Conservation (phyloP, 2,797 vertebrate species). For the Clarias fuscus region DNA sequence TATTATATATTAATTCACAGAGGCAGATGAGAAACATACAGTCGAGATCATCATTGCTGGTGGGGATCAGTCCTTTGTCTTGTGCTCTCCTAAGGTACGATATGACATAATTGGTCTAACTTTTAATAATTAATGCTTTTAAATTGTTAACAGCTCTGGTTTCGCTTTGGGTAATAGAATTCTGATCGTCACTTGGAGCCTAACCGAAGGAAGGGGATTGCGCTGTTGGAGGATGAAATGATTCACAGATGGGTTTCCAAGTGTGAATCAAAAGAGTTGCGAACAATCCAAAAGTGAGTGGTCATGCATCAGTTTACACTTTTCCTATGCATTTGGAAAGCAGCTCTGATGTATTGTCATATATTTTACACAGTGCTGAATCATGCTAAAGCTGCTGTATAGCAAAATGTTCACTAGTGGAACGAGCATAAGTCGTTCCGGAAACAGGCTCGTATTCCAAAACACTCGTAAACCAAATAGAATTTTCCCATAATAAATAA, state of each 20-base stretch:
- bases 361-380: background rate
- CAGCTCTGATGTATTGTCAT: background rate
- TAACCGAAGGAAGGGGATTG: constrained; percentile 19
- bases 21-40: background rate
- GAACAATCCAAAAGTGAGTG: constrained; percentile 61
- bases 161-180: constrained; percentile 30
- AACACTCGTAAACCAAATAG: no score
- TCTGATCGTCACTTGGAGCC: background rate
- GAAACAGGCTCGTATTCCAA: no score
- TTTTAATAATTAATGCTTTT: background rate
- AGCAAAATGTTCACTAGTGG: background rate
- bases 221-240: constrained; percentile 51
- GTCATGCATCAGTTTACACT: background rate
- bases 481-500: no score
- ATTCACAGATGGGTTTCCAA: constrained; percentile 59
- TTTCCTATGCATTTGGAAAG: background rate
- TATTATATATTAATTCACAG: constrained; percentile 52
- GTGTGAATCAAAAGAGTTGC: constrained; percentile 54
- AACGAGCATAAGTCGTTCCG: no score
- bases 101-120: background rate
- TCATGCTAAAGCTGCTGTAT: background rate
- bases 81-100: constrained; percentile 24
- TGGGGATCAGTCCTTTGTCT: constrained; percentile 66
- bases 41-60: constrained; percentile 62
- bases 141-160: background rate